Evolutionary conservation across 2,888 invertebrate genomes (phyloP).

Genomic region (Andrena trimmerana): DNA sequence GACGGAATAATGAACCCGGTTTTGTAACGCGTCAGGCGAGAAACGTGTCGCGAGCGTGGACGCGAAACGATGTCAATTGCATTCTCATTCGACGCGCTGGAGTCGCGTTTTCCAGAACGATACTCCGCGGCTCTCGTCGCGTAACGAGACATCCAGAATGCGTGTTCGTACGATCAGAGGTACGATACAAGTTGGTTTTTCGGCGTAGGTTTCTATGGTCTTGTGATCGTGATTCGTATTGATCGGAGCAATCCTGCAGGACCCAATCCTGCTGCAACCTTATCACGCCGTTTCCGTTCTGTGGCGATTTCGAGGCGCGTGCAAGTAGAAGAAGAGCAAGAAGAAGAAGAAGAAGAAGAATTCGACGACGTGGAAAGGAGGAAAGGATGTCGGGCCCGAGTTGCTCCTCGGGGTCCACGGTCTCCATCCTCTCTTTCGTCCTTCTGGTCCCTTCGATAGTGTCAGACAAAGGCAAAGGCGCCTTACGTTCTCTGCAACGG

Average conservation of each 20-base stretch:
- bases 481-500: slow-evolving; percentile 69
- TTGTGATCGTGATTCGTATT: slow-evolving; percentile 20
- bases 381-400: slow-evolving; percentile 46
- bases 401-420: slow-evolving; percentile 28
- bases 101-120: background rate
- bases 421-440: slow-evolving; percentile 61
- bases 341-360: slow-evolving; percentile 35
- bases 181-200: background rate
- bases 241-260: slow-evolving; percentile 6
- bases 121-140: background rate
- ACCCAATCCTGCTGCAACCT: slow-evolving; percentile 10
- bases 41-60: background rate
- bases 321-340: slow-evolving; percentile 31
- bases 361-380: slow-evolving; percentile 32
- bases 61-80: slow-evolving; percentile 14
- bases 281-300: slow-evolving; percentile 43
- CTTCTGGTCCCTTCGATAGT: slow-evolving; percentile 68
- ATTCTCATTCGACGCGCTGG: background rate
- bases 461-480: slow-evolving; percentile 78
- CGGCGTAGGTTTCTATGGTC: background rate
- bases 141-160: background rate
- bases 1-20: slow-evolving; percentile 38
- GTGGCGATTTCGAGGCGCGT: slow-evolving; percentile 59
- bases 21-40: background rate
- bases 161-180: background rate